Base-by-base conservation (phyloP, 2,797 vertebrate species). In the Microchirus variegatus region DNA sequence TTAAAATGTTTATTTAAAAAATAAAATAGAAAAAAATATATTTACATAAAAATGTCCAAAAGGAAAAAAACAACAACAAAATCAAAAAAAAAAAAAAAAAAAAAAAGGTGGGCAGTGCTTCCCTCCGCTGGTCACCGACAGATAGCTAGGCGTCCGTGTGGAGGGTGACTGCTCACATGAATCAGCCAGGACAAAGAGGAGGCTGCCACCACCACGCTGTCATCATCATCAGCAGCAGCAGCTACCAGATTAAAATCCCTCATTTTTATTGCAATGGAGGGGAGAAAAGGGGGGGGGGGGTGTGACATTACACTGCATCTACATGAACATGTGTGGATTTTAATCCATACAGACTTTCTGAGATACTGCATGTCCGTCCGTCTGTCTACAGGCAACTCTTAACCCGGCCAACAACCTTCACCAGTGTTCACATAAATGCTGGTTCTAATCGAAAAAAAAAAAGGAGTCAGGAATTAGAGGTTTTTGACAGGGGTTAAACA, bases 1-100 rank as follows among this genome's bases (percentile, higher is more conserved):
- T 93, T 92, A 92, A 92, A 95, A 96, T 94, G 93, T 99, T 99
- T 99, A 99, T 98, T 98, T 98, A 97, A 98, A 99, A 98, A 99
- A 97, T 91, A 90, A 93, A 93, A 93, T 94, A 97, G 95, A 96
- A 94, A 95, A 97, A 96, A 95, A 95, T 96, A 98, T 94, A 96
- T 95, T 94, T 95, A 98, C 97, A 98, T 98, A 98, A 98, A 99
- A 99, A 97, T 95, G 93, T 93, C 92, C 68, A 88, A 87, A 84
- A 85, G 69, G 73, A 59, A 79, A 81, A 19, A 63, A 73, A 89
- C 85, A 79, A n/a, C n/a, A n/a, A n/a, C n/a, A n/a, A n/a, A n/a
- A n/a, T n/a, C n/a, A 22, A 22, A 22, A 22, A 84, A 84, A 70
- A 72, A 56, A 80, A 80, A 78, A 51, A 37, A 58, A 45, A 53